Evolutionary conservation across 1,140 invertebrate genomes (phyloP).

Genomic region (Aphelenchoides besseyi): DNA sequence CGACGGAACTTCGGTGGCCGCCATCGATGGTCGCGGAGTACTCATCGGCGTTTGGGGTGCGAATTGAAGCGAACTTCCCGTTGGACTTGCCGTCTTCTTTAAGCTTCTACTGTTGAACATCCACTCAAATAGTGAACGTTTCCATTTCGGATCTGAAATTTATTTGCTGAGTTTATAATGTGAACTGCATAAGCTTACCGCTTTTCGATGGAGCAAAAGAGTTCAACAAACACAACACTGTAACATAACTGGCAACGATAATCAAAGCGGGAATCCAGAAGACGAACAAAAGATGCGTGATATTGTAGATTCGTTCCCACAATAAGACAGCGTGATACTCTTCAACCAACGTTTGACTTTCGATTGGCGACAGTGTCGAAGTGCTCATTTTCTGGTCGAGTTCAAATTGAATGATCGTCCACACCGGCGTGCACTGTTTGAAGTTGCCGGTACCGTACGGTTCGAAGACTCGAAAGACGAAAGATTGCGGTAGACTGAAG

Average conservation of each 20-base stretch:
- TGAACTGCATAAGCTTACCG: slow-evolving; percentile 7
- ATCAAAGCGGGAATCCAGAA: slow-evolving; percentile 59
- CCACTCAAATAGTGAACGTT: neutral
- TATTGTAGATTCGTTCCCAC: slow-evolving; percentile 52
- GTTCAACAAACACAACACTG: slow-evolving; percentile 46
- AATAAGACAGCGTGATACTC: slow-evolving; percentile 26
- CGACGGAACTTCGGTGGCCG: neutral
- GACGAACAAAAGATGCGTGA: slow-evolving; percentile 54
- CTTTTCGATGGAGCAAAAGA: slow-evolving; percentile 29
- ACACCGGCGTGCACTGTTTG: slow-evolving; percentile 56
- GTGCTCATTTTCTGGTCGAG: slow-evolving; percentile 43
- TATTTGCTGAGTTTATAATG: neutral
- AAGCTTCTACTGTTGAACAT: neutral
- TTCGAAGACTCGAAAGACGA: slow-evolving; percentile 56
- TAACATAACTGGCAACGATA: slow-evolving; percentile 47
- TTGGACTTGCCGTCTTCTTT: neutral
- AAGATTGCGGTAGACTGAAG: slow-evolving; percentile 49
- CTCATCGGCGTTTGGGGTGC: neutral
- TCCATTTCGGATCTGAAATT: slow-evolving; percentile 2
- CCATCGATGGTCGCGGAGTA: slow-evolving; percentile 13
- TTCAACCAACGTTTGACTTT: slow-evolving; percentile 27
- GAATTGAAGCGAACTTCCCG: neutral
- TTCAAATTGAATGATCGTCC: slow-evolving; percentile 57
- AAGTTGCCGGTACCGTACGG: slow-evolving; percentile 51
- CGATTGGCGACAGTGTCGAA: slow-evolving; percentile 5